Percentiles rank a stretch among this genome's conserved stretches.
phyloP scores from a whole-genome alignment of 2,888 invertebrate genomes.

The Elmis aenea region DNA sequence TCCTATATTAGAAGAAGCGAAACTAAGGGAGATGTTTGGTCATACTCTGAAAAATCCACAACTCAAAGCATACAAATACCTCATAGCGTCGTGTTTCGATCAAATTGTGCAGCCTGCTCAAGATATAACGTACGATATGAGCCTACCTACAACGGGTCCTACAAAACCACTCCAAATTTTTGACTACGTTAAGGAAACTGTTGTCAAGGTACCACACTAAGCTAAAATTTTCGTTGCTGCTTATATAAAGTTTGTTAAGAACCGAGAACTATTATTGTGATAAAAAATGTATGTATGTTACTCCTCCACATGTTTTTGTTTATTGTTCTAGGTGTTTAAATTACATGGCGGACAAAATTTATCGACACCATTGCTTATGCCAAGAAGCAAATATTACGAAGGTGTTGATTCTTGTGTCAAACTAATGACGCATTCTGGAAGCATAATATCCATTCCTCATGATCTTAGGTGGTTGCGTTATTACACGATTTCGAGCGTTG shows the following conservation, averaged over 20 bases:
- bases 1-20: conserved; percentile 78
- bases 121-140: conserved; percentile 79
- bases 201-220: conserved; percentile 42
- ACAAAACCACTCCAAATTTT: conserved; percentile 45
- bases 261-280: too few relatives aligned
- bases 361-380: conserved; percentile 75
- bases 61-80: conserved; percentile 70
- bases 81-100: conserved; percentile 58
- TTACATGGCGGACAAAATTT: conserved; percentile 77
- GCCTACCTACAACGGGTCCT: conserved; percentile 45
- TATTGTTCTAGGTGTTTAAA: conserved; percentile 56
- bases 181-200: conserved; percentile 42
- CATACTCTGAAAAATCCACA: conserved; percentile 78
- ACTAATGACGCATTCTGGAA: conserved; percentile 83
- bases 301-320: too few relatives aligned
- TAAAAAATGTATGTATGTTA: too few relatives aligned
- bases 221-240: too few relatives aligned
- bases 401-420: conserved; percentile 61
- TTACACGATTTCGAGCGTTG: background rate
- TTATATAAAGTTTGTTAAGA: too few relatives aligned
- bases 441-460: conserved; percentile 77
- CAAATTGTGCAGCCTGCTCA: conserved; percentile 51
- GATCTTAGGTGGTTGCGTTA: conserved; percentile 67
- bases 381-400: conserved; percentile 60
- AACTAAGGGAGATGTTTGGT: conserved; percentile 74